Percentiles rank a stretch among this genome's conserved stretches.
Evolutionary conservation across 2,113 vertebrate species (phyloP).

Genomic region (Solenodon paradoxus): DNA sequence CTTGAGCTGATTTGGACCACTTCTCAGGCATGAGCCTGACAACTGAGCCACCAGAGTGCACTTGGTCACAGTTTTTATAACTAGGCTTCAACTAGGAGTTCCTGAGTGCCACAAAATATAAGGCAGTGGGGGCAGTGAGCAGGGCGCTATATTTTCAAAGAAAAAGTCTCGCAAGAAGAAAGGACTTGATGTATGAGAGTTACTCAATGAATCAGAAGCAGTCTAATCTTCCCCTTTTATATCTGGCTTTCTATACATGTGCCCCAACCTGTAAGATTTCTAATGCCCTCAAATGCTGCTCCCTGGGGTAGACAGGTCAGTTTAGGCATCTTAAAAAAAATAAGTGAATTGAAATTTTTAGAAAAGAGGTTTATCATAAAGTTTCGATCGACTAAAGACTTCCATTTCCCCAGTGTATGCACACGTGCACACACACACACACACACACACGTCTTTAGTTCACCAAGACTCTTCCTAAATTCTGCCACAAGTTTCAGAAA

Average conservation of each 20-base stretch:
- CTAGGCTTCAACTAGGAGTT: not conserved
- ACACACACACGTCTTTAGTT: not conserved
- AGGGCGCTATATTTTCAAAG: not conserved
- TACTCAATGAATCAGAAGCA: conserved; percentile 20
- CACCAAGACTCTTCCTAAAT: not conserved
- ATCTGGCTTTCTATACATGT: not conserved
- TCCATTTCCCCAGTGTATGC: not conserved
- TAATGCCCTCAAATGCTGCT: conserved; percentile 7
- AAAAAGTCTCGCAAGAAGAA: conserved; percentile 1
- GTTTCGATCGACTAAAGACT: not conserved
- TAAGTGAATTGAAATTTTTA: not conserved
- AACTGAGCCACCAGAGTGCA: no score
- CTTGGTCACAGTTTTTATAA: no score
- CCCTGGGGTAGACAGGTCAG: not conserved
- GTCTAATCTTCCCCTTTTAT: not conserved
- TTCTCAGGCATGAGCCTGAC: no score
- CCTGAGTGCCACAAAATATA: not conserved
- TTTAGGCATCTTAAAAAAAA: not conserved
- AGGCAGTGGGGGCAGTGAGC: not conserved
- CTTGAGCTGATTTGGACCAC: no score
- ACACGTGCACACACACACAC: not conserved
- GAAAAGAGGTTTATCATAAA: not conserved
- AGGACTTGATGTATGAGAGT: not conserved
- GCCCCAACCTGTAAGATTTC: not conserved
- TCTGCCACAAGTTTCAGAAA: conserved; percentile 42